Conservation (phyloP, 1,140 invertebrate species). For the Zaprionus vittiger region DNA sequence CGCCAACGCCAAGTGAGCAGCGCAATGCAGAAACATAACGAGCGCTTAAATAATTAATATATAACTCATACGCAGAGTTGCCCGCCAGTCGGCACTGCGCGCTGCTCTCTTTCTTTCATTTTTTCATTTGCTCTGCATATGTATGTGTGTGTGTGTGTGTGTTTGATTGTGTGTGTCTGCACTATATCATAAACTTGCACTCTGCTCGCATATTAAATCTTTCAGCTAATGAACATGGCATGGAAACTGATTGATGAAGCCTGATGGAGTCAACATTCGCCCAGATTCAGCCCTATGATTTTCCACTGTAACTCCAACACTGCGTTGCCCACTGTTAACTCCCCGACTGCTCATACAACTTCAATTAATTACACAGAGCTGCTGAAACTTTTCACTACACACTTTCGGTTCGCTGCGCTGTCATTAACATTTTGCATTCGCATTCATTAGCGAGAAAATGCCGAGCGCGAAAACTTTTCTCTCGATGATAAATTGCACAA, state of each 20-base stretch:
- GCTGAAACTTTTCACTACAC: constrained; percentile 56
- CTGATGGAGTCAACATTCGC: background rate
- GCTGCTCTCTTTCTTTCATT: constrained; percentile 1
- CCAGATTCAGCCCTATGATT: background rate
- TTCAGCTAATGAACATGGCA: constrained; percentile 67
- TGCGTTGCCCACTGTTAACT: constrained; percentile 11
- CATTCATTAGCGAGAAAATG: constrained; percentile 62
- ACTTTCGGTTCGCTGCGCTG: constrained; percentile 36
- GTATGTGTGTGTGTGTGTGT: background rate
- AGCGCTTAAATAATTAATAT: constrained; percentile 82
- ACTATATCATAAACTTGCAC: constrained; percentile 76
- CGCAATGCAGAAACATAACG: constrained; percentile 66
- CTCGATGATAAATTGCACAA: constrained; percentile 76
- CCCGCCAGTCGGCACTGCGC: constrained; percentile 6
- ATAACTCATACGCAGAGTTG: constrained; percentile 63
- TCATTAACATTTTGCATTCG: constrained; percentile 78
- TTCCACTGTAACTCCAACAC: background rate
- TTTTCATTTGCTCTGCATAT: background rate
- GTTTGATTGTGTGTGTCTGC: constrained; percentile 24
- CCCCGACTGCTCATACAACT: constrained; percentile 33
- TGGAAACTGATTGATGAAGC: constrained; percentile 56
- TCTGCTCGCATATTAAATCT: constrained; percentile 75
- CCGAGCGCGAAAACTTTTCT: constrained; percentile 55
- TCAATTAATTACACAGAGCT: constrained; percentile 71
- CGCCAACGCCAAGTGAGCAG: constrained; percentile 60